Conservation (phyloP, 2,113 vertebrate species). For the Hydrolagus affinis region DNA sequence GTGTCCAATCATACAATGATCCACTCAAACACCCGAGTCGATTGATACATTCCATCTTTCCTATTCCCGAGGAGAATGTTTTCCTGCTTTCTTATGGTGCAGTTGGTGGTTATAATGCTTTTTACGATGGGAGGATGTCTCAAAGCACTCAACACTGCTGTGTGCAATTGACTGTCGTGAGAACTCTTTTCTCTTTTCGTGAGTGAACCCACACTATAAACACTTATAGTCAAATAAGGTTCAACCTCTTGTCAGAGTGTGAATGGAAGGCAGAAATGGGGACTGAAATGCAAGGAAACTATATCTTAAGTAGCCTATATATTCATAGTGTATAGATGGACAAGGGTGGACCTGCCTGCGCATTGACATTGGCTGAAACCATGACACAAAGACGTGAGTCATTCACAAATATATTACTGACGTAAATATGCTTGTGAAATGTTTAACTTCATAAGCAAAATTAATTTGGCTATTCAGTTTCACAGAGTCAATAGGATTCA, state of each 20-base stretch:
- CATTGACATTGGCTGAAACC: not conserved
- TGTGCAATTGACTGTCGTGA: too few species aligned
- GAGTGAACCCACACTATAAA: not conserved
- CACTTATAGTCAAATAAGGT: not conserved
- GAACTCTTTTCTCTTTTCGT: not conserved
- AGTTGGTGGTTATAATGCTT: too few species aligned
- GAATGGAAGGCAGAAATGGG: not conserved
- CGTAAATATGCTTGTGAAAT: not conserved
- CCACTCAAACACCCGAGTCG: too few species aligned
- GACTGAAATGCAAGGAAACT: not conserved
- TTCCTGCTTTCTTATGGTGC: too few species aligned
- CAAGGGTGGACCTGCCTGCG: too few species aligned
- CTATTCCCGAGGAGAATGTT: too few species aligned
- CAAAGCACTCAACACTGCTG: too few species aligned
- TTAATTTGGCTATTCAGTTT: not conserved
- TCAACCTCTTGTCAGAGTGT: not conserved
- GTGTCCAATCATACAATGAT: too few species aligned
- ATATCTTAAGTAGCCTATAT: not conserved
- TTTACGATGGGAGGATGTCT: too few species aligned
- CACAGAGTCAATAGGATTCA: not conserved
- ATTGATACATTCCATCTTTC: too few species aligned
- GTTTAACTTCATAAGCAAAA: not conserved
- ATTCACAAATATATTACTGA: too few species aligned
- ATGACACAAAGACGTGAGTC: not conserved
- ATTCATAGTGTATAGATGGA: not conserved